Percentiles rank a stretch among this genome's conserved stretches.
phyloP scores from a whole-genome alignment of 2,888 invertebrate species.

The Tachystola acroxantha region DNA sequence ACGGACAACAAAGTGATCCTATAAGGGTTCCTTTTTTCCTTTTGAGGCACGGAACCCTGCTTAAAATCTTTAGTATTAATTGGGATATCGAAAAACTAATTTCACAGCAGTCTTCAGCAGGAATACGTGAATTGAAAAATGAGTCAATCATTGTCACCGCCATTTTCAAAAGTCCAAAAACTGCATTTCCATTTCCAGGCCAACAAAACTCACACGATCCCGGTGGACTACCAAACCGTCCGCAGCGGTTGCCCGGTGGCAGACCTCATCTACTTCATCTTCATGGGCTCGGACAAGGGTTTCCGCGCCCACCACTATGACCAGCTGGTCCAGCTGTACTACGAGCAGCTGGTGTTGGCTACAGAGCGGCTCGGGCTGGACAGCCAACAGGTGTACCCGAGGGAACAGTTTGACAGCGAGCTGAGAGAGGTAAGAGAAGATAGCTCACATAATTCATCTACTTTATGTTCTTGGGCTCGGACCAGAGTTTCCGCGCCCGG shows the following conservation, averaged over 20 bases:
- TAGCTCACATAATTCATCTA: conserved; percentile 43
- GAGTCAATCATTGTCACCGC: too few relatives aligned
- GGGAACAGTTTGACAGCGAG: conserved; percentile 33
- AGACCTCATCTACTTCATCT: conserved; percentile 43
- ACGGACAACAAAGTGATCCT: too few relatives aligned
- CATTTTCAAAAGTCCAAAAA: too few relatives aligned
- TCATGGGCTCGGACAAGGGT: conserved; percentile 36
- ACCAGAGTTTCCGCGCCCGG: conserved; percentile 35
- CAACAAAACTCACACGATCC: conserved; percentile 22
- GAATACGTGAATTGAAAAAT: too few relatives aligned
- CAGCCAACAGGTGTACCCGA: conserved; percentile 30
- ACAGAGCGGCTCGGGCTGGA: conserved; percentile 26
- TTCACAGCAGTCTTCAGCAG: too few relatives aligned
- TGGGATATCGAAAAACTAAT: too few relatives aligned
- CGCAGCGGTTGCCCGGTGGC: conserved; percentile 29
- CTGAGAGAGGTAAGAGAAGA: conserved; percentile 33
- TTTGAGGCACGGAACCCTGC: too few relatives aligned
- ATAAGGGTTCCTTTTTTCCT: too few relatives aligned
- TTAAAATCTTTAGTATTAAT: too few relatives aligned
- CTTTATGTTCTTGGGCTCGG: conserved; percentile 39
- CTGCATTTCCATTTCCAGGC: conserved; percentile 18
- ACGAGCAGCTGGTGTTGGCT: conserved; percentile 24
- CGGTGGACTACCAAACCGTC: conserved; percentile 43
- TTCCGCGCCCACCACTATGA: conserved; percentile 35
- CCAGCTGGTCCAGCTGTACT: conserved; percentile 33